These are phyloP conservation scores for Lochmaea capreae DNA, from an alignment of 2,888 invertebrate genomes.

Conservation along the genomic window DNA sequence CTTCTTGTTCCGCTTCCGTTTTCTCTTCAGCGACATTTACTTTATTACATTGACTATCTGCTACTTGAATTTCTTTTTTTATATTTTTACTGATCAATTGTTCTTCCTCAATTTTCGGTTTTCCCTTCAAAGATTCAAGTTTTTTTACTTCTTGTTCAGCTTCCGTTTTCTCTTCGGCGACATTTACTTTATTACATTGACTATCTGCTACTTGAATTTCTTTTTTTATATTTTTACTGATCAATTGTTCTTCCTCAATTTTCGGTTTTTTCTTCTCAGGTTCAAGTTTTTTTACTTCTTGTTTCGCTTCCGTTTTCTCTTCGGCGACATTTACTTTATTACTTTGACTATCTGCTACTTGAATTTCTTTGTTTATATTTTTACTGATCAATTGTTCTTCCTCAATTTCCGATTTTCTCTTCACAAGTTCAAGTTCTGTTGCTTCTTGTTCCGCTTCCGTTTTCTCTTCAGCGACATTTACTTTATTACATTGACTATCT, in stretches of 20 bases:
- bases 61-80: background rate
- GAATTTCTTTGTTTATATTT: background rate
- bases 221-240: background rate
- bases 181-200: too few species aligned
- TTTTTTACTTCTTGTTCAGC: too few species aligned
- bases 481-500: too few species aligned
- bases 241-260: background rate
- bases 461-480: too few species aligned
- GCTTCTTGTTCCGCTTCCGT: too few species aligned
- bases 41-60: background rate
- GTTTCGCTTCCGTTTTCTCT: too few species aligned
- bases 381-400: background rate
- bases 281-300: too few species aligned
- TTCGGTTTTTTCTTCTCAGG: background rate
- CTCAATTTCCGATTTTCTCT: background rate
- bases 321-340: too few species aligned
- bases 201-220: background rate
- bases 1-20: too few species aligned
- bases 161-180: too few species aligned
- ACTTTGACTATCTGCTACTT: background rate
- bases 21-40: too few species aligned
- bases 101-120: background rate
- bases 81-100: background rate
- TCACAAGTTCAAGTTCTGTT: background rate
- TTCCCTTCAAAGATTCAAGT: too few species aligned